A percentile compares a stretch with the other conserved stretches of the same genome.
phyloP scores from a whole-genome alignment of 2,797 vertebrate genomes.

The Pangasius sanitwongsei region DNA sequence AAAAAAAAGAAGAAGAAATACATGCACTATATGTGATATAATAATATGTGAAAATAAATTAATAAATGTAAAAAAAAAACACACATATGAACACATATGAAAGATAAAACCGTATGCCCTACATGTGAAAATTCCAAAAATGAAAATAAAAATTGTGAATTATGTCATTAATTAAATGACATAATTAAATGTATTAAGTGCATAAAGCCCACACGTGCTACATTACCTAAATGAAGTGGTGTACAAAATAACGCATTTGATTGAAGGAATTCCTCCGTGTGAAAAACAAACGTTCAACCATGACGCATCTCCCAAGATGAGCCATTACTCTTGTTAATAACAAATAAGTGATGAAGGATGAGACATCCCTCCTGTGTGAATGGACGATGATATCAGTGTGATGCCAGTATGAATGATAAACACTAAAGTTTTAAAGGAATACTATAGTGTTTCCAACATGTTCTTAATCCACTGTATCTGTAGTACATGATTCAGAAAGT shows the following conservation, averaged over 20 bases:
- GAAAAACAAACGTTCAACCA: not conserved
- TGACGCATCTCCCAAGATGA: not conserved
- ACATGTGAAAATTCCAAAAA: not conserved
- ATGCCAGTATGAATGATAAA: not conserved
- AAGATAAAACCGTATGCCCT: not conserved
- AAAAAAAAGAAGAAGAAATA: too few species aligned
- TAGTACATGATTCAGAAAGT: too few species aligned
- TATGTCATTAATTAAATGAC: not conserved
- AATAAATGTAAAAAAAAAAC: too few species aligned
- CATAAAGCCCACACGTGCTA: not conserved
- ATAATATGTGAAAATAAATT: not conserved
- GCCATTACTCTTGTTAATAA: not conserved
- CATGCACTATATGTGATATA: too few species aligned
- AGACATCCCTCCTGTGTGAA: not conserved
- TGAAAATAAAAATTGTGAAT: not conserved
- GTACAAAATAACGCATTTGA: not conserved
- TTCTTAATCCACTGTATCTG: not conserved
- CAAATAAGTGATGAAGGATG: constrained; percentile 21
- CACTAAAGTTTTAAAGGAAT: not conserved
- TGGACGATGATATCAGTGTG: not conserved
- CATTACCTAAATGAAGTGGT: not conserved
- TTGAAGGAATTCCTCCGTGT: too few species aligned
- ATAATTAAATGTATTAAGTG: not conserved
- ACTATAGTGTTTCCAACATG: not conserved
- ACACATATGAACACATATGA: not conserved